phyloP scores from a whole-genome alignment of 2,797 vertebrate genomes.

The Poecilia picta region DNA sequence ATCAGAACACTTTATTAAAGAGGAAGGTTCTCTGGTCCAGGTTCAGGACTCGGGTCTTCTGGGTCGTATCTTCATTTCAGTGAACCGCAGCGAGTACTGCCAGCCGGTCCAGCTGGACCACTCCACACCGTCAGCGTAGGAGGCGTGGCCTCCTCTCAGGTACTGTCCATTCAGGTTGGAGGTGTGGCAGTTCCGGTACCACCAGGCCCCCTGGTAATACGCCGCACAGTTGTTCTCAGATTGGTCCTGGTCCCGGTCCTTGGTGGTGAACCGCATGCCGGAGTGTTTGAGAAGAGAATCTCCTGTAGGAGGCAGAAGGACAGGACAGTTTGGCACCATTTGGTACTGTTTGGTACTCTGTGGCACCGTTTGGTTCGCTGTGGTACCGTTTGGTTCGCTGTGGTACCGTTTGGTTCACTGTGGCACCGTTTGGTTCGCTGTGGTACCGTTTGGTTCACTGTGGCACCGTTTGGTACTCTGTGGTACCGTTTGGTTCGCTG shows the following conservation, averaged over 20 bases:
- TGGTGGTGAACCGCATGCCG: constrained; percentile 94
- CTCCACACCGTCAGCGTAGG: constrained; percentile 93
- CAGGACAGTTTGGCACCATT: too few species aligned
- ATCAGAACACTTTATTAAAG: neutral
- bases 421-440: neutral
- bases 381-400: neutral
- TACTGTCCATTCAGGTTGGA: constrained; percentile 98
- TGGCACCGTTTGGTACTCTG: neutral
- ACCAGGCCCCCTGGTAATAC: constrained; percentile 95
- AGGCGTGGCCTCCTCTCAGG: constrained; percentile 89
- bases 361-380: neutral
- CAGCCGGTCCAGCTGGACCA: constrained; percentile 98
- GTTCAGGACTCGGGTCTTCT: constrained; percentile 12
- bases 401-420: neutral
- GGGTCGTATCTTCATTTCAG: constrained; percentile 95
- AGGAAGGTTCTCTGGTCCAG: neutral
- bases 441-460: neutral
- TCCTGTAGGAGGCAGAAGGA: constrained; percentile 61
- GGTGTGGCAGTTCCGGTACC: constrained; percentile 97
- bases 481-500: too few species aligned
- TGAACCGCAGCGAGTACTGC: constrained; percentile 95
- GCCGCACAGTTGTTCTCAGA: constrained; percentile 96
- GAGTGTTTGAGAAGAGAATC: constrained; percentile 94
- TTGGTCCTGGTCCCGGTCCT: constrained; percentile 93
- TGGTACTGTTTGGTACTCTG: neutral